Conservation (phyloP, 37 sponge, comb jelly and placozoan species). For the Halichondria panicea region DNA sequence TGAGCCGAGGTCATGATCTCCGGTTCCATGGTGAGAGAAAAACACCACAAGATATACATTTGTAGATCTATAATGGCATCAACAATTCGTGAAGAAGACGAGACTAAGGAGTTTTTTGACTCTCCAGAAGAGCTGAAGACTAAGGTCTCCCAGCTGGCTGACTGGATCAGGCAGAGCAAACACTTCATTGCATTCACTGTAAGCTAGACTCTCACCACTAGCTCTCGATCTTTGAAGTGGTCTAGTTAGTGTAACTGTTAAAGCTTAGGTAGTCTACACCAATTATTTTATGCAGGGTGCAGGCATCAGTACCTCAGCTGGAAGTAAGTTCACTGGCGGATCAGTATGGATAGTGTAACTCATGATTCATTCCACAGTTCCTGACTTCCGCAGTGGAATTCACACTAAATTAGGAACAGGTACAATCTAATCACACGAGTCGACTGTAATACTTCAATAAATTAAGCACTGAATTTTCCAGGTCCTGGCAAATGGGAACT, state of each 20-base stretch:
- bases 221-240: neutral
- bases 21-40: neutral
- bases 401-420: conserved; percentile 67
- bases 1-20: neutral
- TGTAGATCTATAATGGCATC: conserved; percentile 64
- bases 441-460: too few species aligned
- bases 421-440: conserved; percentile 1
- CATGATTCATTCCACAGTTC: conserved; percentile 29
- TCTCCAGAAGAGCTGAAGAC: conserved; percentile 55
- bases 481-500: conserved; percentile 81
- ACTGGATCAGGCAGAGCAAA: conserved; percentile 59
- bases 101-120: conserved; percentile 73
- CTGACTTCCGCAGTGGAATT: conserved; percentile 86
- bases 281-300: conserved; percentile 62
- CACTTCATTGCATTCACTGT: conserved; percentile 75
- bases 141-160: conserved; percentile 51
- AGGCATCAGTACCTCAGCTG: conserved; percentile 77
- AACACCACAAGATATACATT: neutral
- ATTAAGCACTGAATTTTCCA: too few species aligned
- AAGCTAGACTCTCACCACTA: neutral
- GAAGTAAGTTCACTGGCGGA: conserved; percentile 57
- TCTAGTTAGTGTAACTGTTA: too few species aligned
- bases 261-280: neutral
- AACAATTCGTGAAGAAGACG: conserved; percentile 47
- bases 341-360: neutral